A percentile compares a stretch with the other conserved stretches of the same genome.
phyloP scores from a whole-genome alignment of 2,797 vertebrate genomes.

The Acrocephalus scirpaceus region DNA sequence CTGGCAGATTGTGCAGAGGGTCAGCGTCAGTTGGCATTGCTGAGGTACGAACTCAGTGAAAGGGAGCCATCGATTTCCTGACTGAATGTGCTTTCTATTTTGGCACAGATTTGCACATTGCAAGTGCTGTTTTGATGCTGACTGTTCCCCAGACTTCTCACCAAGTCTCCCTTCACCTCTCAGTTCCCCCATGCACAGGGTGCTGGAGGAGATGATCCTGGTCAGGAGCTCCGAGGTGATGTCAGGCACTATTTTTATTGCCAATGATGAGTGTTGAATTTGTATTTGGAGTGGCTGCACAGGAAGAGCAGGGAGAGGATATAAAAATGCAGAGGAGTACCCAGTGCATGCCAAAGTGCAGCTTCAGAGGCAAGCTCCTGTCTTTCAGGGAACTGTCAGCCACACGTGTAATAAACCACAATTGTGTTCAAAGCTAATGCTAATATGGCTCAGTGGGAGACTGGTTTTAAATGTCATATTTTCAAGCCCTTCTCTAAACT shows the following conservation, averaged over 20 bases:
- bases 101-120: background rate
- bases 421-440: conserved; percentile 57
- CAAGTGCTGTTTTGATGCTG: background rate
- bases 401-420: conserved; percentile 34
- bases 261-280: background rate
- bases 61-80: background rate
- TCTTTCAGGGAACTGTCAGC: conserved; percentile 33
- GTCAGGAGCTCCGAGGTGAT: background rate
- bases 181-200: background rate
- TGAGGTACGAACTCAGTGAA: background rate
- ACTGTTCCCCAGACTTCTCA: background rate
- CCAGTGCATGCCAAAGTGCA: background rate
- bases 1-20: background rate
- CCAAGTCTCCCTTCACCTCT: background rate
- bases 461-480: conserved; percentile 60
- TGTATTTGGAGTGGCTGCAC: background rate
- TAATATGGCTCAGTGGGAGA: conserved; percentile 62
- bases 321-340: background rate
- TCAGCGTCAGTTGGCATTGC: background rate
- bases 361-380: conserved; percentile 23
- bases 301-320: background rate
- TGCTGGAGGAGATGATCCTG: background rate
- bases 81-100: background rate
- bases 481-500: conserved; percentile 44
- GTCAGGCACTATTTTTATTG: background rate